Conservation (phyloP, 53 echinoderm and acorn worm genomes). For the Paelopatides confundens region DNA sequence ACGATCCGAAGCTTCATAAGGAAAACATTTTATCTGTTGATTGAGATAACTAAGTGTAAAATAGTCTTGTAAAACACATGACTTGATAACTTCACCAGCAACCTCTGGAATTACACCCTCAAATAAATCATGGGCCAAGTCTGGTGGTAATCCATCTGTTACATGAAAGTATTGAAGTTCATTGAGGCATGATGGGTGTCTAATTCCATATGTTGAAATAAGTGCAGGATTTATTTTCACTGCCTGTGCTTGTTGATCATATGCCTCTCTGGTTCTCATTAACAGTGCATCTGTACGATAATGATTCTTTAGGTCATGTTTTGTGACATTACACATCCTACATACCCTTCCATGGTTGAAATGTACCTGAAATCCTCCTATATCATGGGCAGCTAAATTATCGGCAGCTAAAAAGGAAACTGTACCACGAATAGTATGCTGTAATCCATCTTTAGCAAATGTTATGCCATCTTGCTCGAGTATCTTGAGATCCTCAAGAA, state of each 20-base stretch:
- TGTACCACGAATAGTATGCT: slow-evolving; percentile 20
- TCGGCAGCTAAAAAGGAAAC: slow-evolving; percentile 40
- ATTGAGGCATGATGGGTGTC: background rate
- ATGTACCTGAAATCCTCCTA: slow-evolving; percentile 46
- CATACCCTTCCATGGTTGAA: slow-evolving; percentile 27
- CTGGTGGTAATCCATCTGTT: background rate
- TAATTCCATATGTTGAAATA: background rate
- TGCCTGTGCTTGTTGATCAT: background rate
- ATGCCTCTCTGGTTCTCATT: background rate
- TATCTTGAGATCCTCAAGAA: slow-evolving; percentile 19
- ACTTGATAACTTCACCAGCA: background rate
- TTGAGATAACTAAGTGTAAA: slow-evolving; percentile 9
- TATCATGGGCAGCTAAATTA: slow-evolving; percentile 46
- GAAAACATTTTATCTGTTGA: background rate
- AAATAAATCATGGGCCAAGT: slow-evolving; percentile 22
- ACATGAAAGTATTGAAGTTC: slow-evolving; percentile 6
- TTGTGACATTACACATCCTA: background rate
- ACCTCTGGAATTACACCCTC: slow-evolving; percentile 32
- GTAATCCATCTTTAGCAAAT: background rate
- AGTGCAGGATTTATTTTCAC: background rate
- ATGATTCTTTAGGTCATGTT: slow-evolving; percentile 5
- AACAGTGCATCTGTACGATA: background rate
- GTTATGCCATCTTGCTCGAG: slow-evolving; percentile 5
- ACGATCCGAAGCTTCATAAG: slow-evolving; percentile 33
- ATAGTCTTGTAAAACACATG: background rate